Conservation (phyloP, 2,113 vertebrate species). For the Ovibos moschatus region DNA sequence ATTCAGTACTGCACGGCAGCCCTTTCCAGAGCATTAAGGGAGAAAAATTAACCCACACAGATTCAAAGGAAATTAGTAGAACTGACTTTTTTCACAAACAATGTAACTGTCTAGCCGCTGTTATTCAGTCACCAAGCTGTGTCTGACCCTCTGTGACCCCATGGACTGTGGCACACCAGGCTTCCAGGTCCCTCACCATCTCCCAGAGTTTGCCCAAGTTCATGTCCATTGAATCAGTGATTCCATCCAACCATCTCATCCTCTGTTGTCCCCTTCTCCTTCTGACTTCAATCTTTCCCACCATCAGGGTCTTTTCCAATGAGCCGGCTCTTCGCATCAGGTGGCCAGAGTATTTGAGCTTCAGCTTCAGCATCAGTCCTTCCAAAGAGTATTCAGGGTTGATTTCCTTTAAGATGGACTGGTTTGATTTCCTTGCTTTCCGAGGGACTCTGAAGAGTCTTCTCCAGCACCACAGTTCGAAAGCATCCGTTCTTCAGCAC, state of each 20-base stretch:
- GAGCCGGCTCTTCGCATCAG: fast-evolving
- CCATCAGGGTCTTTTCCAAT: neutral
- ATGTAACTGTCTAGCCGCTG: fast-evolving
- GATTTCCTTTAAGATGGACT: neutral
- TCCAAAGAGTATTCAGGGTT: neutral
- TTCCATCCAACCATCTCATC: neutral
- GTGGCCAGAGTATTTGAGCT: neutral
- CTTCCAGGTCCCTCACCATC: neutral
- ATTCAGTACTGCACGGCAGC: neutral
- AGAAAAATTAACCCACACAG: neutral
- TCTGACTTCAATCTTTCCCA: neutral
- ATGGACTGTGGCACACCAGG: neutral
- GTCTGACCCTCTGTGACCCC: neutral
- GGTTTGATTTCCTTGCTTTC: neutral
- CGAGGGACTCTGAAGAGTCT: neutral
- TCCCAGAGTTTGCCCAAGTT: neutral
- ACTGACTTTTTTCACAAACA: neutral
- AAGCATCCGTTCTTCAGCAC: neutral
- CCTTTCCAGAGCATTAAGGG: neutral
- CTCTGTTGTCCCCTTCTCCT: neutral
- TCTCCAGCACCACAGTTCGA: neutral
- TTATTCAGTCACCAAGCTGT: neutral
- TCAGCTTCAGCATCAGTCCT: neutral
- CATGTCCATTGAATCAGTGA: neutral
- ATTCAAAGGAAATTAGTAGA: neutral